Base-by-base conservation (phyloP, 2,113 vertebrate species). In the Dipodomys merriami region DNA sequence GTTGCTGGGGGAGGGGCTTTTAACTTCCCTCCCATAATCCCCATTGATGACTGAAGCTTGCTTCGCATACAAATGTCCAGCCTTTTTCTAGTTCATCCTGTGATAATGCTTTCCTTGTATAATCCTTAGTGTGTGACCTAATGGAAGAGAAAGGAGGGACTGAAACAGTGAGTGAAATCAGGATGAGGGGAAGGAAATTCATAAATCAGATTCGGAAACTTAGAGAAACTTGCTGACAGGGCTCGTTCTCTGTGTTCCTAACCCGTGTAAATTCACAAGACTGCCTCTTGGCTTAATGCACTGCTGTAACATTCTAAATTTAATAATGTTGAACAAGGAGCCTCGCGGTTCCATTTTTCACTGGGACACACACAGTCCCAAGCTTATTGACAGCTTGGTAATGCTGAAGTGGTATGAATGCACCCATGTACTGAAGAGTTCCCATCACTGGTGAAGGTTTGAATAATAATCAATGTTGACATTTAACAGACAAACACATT, bases 401-500 rank as follows among this genome's bases (percentile, higher is more conserved):
- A 35, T 39, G 29, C 44, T 84, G 81, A 23, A 62, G 65, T 3
- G 39, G n/a, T 86, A 25, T 20, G 30, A 85, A 71, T n/a, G 64
- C 18, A 83, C 30, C 69, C 39, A 35, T 30, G 73, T 33, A 82
- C 44, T 91, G 20, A 46, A 87, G 91, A 65, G 44, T 13, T 85
- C 46, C 68, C n/a, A 1, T 83, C 76, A 77, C 44, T 78, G 64
- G 85, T 85, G 62, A 90, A 44, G 87, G 64, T 84, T 90, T 94
- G 93, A 92, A 87, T 29, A 90, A 65, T 80, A 95, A 96, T 95
- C 87, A 81, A 82, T 93, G 93, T 85, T 96, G 93, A 96, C 93
- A 95, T 84, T 95, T 89, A 94, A 79, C 87, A 91, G 77, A 89
- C 83, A 93, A 96, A 95, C 67, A 78, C 87, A 91, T 79, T 67